A percentile compares a stretch with the other conserved stretches of the same genome.
phyloP scores from a whole-genome alignment of 2,888 invertebrate genomes.

The Synergus laeviventris region DNA sequence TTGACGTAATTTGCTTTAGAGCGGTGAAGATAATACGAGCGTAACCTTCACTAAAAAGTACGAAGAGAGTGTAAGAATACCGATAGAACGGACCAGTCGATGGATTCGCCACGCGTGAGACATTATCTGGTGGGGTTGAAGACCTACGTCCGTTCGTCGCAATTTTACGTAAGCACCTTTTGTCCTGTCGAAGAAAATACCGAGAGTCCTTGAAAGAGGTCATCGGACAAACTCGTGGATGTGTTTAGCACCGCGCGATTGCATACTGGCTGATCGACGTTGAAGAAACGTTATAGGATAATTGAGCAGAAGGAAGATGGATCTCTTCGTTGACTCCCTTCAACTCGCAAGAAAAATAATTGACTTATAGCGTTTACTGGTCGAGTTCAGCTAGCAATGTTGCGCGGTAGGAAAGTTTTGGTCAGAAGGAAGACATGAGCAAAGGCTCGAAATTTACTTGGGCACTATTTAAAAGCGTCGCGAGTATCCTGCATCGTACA shows the following conservation, averaged over 20 bases:
- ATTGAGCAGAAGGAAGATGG: not conserved
- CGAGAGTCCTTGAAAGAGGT: not conserved
- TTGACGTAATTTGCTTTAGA: conserved; percentile 1
- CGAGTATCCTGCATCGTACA: conserved; percentile 91
- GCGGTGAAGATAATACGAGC: conserved; percentile 11
- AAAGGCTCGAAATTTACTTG: conserved; percentile 4
- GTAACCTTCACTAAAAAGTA: conserved; percentile 11
- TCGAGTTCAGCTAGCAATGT: not conserved
- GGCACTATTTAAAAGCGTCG: conserved; percentile 79
- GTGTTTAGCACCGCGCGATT: not conserved
- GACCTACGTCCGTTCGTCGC: conserved; percentile 5
- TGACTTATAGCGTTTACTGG: conserved; percentile 33
- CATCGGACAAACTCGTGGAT: conserved; percentile 5
- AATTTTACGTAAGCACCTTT: conserved; percentile 30
- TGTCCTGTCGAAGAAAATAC: conserved; percentile 5
- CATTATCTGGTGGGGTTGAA: not conserved
- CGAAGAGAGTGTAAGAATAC: conserved; percentile 18
- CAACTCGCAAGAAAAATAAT: not conserved
- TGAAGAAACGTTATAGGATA: conserved; percentile 19
- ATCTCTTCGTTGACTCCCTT: not conserved
- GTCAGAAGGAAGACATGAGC: conserved; percentile 48
- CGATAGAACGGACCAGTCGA: conserved; percentile 14
- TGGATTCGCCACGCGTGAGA: not conserved
- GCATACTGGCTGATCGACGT: conserved; percentile 6
- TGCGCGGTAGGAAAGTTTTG: conserved; percentile 52